Conservation (phyloP, 2,113 vertebrate genomes). For the Erythrocercus mccallii region DNA sequence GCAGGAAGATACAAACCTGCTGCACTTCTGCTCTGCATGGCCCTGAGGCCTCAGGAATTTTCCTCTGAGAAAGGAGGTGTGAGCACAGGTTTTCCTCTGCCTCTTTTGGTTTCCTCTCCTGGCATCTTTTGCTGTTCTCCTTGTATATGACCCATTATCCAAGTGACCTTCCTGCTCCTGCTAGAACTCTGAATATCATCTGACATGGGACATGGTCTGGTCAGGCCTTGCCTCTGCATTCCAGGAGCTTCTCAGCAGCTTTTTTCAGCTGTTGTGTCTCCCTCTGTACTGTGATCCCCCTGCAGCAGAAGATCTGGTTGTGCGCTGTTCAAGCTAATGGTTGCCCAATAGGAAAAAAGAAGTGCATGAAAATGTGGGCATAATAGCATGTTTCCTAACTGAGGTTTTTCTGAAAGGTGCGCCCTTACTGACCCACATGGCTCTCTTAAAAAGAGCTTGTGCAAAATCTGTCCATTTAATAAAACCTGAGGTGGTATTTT, state of each 20-base stretch:
- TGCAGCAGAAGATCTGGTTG: neutral
- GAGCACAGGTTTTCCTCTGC: neutral
- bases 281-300: neutral
- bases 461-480: neutral
- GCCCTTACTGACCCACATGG: neutral
- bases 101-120: neutral
- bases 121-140: neutral
- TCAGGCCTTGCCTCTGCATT: neutral
- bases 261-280: neutral
- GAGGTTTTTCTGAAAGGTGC: neutral
- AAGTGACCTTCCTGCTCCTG: neutral
- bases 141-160: accelerated
- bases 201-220: neutral
- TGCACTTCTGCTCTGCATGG: neutral
- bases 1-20: too few relatives aligned
- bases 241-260: neutral
- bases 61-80: neutral
- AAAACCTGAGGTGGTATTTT: neutral
- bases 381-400: neutral
- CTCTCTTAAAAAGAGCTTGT: neutral
- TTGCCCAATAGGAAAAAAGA: neutral
- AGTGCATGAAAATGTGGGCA: neutral
- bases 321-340: accelerated
- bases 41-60: neutral
- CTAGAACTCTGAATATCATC: neutral